Base-by-base conservation (phyloP, 2,113 vertebrate genomes). In the Cyphotilapia sp. region DNA sequence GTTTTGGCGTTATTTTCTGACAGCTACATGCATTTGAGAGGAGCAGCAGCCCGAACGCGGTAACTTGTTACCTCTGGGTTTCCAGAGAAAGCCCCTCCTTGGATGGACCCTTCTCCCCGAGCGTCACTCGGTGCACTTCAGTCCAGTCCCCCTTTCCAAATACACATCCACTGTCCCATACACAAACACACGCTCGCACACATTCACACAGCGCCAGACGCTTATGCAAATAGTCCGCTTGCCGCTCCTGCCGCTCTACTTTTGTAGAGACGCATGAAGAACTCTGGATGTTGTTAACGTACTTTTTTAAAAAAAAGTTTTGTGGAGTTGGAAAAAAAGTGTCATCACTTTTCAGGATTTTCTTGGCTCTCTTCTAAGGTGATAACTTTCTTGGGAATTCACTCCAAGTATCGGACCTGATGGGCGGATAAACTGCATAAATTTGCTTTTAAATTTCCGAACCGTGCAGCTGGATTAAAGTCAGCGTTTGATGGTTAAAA, bases 71-170 rank as follows among this genome's bases (percentile, higher is more conserved):
- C 88, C 86, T 71, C 83, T 49, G 66, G 22, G 81, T 71, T 85
- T 85, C 86, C 85, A n/a, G 74, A 78, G 19, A 91, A 92, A 87
- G 93, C 94, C 87, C 94, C 93, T 94, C 93, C 93, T 86, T 17
- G 81, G 71, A 88, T 88, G 89, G 87, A 87, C 91, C 85, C 83
- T 38, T 90, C 80, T 38, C 82, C 78, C 74, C 10, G 57, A 86
- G 90, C 93, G 92, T 93, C 94, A 89, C 86, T 91, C 87, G 33
- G 85, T 90, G 93, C 87, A 89, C 90, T 91, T 87, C 83, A 84
- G 90, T 91, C 78, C 93, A 91, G 88, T 88, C 92, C 86, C 86
- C 63, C 82, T 85, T 82, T 45, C 56, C 84, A 16, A 66, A 93
- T 5, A 85, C 87, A 80, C 91, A 82, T 45, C 24, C 88, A 24